These are phyloP conservation scores for Festucalex cinctus DNA, from an alignment of 2,113 vertebrate species.

Conservation along the genomic window DNA sequence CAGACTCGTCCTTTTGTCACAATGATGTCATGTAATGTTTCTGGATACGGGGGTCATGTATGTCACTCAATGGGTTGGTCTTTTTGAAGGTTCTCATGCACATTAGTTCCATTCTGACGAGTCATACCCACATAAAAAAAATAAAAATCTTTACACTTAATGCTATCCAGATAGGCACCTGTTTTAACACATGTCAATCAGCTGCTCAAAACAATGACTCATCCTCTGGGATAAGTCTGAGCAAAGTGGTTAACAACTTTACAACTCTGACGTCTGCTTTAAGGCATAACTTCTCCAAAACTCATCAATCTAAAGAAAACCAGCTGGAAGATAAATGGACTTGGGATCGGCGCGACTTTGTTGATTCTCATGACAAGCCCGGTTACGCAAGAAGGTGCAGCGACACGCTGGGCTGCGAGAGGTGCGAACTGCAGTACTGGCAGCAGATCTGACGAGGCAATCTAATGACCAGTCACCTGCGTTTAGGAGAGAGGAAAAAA, in stretches of 20 bases:
- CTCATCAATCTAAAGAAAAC: constrained; percentile 52
- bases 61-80: constrained; percentile 17
- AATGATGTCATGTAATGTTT: constrained; percentile 8
- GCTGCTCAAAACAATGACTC: constrained; percentile 55
- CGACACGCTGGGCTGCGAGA: constrained; percentile 41
- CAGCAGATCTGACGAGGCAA: constrained; percentile 61
- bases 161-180: constrained; percentile 45
- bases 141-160: constrained; percentile 14
- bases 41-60: constrained; percentile 6
- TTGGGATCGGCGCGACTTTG: constrained; percentile 37
- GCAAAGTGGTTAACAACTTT: constrained; percentile 60
- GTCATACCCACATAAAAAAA: constrained; percentile 14
- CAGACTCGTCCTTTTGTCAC: not conserved
- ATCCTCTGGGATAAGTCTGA: constrained; percentile 51
- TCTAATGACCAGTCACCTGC: constrained; percentile 74
- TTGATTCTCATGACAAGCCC: constrained; percentile 36
- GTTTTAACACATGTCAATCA: constrained; percentile 54
- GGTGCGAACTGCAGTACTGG: constrained; percentile 58
- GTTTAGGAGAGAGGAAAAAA: constrained; percentile 40
- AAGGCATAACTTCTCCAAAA: constrained; percentile 54
- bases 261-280: constrained; percentile 58
- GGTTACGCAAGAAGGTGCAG: constrained; percentile 46
- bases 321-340: constrained; percentile 51
- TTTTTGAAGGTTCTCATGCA: constrained; percentile 13
- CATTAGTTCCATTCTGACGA: not conserved